Conservation (phyloP, 2,888 invertebrate genomes). For the Elmis aenea region DNA sequence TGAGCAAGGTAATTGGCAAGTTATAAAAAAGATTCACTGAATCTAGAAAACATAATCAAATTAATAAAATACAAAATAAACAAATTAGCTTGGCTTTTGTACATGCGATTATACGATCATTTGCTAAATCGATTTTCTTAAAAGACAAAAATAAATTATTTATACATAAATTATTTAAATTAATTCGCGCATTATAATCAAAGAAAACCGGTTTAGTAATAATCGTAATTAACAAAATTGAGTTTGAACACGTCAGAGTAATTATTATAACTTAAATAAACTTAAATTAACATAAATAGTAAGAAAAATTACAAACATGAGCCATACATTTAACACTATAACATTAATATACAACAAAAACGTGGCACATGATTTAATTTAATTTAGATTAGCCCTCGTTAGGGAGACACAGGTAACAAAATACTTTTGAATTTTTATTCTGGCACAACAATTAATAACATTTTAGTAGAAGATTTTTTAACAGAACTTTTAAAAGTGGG, state of each 20-base stretch:
- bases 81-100: slow-evolving; percentile 42
- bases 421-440: slow-evolving; percentile 19
- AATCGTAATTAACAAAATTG: slow-evolving; percentile 16
- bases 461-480: slow-evolving; percentile 10
- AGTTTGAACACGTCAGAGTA: slow-evolving; percentile 19
- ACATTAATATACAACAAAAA: slow-evolving; percentile 27
- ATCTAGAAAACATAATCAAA: slow-evolving; percentile 34
- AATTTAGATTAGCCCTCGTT: slow-evolving; percentile 13
- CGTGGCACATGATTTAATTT: slow-evolving; percentile 25
- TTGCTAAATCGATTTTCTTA: slow-evolving; percentile 36
- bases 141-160: slow-evolving; percentile 35
- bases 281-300: slow-evolving; percentile 29
- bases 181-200: slow-evolving; percentile 11
- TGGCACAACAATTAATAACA: slow-evolving; percentile 18
- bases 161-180: slow-evolving; percentile 22
- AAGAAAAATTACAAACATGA: slow-evolving; percentile 28
- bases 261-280: slow-evolving; percentile 29
- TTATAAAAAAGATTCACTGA: slow-evolving; percentile 36
- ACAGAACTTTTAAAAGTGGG: neutral
- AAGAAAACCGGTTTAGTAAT: slow-evolving; percentile 13
- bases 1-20: slow-evolving; percentile 29
- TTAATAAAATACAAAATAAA: slow-evolving; percentile 39
- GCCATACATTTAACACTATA: slow-evolving; percentile 27
- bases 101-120: slow-evolving; percentile 35
- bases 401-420: slow-evolving; percentile 28